These are phyloP conservation scores for Hemicentrotus pulcherrimus DNA, from an alignment of 35 echinoderm and acorn worm species.

Conservation along the genomic window DNA sequence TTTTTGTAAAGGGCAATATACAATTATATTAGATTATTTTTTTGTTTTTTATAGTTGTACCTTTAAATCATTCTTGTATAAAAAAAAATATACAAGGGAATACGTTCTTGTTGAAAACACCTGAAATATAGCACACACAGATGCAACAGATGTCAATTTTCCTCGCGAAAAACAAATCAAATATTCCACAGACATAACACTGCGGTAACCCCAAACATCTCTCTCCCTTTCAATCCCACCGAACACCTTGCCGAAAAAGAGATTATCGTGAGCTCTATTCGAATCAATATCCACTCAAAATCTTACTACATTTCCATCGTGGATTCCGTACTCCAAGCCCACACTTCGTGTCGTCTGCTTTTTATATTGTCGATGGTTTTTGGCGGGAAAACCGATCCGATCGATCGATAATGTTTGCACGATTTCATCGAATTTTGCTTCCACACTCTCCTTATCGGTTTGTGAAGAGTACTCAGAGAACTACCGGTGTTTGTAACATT, in stretches of 20 bases:
- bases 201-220: not conserved
- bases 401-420: slow-evolving; percentile 18
- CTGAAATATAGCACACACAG: not conserved
- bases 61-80: not conserved
- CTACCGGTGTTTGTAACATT: not conserved
- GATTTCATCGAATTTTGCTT: slow-evolving; percentile 29
- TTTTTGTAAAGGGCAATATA: not conserved
- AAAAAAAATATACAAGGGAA: not conserved
- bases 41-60: not conserved
- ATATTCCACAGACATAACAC: not conserved
- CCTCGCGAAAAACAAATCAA: not conserved
- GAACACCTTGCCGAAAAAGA: slow-evolving; percentile 9
- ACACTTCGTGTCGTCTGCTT: not conserved
- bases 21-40: not conserved
- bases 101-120: not conserved
- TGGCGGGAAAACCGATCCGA: slow-evolving; percentile 38
- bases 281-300: slow-evolving; percentile 32
- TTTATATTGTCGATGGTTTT: slow-evolving; percentile 22
- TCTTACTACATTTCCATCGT: not conserved
- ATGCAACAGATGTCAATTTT: slow-evolving; percentile 4
- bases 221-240: not conserved
- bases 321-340: not conserved
- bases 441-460: slow-evolving; percentile 7
- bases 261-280: slow-evolving; percentile 8
- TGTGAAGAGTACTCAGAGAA: not conserved